Conservation (phyloP, 2,113 vertebrate genomes). For the Micronycteris hirsuta region DNA sequence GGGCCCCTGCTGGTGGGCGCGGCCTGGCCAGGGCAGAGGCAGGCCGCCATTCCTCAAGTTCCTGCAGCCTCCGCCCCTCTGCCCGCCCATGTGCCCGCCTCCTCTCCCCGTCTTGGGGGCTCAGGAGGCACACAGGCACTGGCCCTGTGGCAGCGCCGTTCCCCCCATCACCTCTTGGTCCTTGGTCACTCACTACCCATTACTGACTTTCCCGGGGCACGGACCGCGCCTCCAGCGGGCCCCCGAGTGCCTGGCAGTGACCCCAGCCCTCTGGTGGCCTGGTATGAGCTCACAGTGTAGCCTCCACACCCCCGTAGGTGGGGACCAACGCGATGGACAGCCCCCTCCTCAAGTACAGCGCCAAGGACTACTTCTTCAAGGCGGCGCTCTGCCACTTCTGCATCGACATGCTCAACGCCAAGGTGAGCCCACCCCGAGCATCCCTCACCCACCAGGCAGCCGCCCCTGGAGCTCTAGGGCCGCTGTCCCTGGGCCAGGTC, state of each 20-base stretch:
- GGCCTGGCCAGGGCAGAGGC: neutral
- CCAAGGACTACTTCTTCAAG: conserved; percentile 96
- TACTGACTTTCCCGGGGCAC: neutral
- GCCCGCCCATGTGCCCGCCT: neutral
- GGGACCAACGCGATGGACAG: conserved; percentile 94
- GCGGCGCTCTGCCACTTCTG: conserved; percentile 95
- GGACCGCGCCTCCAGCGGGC: neutral
- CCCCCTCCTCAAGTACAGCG: conserved; percentile 93
- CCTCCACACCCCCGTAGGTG: conserved; percentile 56
- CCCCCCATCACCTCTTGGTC: accelerated
- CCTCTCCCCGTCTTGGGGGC: accelerated
- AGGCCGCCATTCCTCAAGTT: conserved; percentile 37
- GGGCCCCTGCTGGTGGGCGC: neutral
- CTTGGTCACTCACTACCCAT: accelerated
- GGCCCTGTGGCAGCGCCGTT: neutral
- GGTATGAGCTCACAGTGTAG: neutral
- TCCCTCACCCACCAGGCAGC: accelerated
- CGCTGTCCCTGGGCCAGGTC: neutral
- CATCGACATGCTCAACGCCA: conserved; percentile 94
- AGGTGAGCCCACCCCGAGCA: conserved; percentile 77
- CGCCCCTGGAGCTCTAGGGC: accelerated
- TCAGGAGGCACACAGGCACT: neutral
- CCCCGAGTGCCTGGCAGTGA: neutral
- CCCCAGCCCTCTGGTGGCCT: neutral
- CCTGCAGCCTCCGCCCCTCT: neutral